Evolutionary conservation across 2,113 vertebrate genomes (phyloP).

Genomic region (Xiphorhynchus elegans): DNA sequence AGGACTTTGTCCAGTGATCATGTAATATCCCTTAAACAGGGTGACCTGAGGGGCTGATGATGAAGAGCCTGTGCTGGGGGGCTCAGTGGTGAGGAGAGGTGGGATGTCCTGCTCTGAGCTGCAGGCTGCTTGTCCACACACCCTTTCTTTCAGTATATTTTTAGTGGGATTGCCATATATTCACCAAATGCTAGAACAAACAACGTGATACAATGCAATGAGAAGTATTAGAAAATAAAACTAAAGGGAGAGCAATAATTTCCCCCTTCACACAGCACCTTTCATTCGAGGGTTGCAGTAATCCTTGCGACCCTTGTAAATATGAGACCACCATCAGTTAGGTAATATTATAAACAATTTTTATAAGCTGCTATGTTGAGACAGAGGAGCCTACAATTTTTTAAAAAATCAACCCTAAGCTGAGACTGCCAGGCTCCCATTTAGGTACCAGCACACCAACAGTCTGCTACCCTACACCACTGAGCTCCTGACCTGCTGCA

Average conservation of each 20-base stretch:
- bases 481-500: neutral
- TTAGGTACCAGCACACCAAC: neutral
- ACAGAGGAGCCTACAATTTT: neutral
- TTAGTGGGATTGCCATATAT: neutral
- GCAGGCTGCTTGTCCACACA: neutral
- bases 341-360: constrained; percentile 3
- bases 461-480: neutral
- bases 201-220: neutral
- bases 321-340: neutral
- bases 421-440: neutral
- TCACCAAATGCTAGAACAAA: neutral
- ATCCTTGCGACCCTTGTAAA: neutral
- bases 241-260: neutral
- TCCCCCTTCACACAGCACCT: neutral
- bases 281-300: neutral
- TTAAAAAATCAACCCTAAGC: neutral
- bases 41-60: neutral
- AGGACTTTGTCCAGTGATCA: neutral
- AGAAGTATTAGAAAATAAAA: constrained; percentile 17
- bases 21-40: neutral
- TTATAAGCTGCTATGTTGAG: constrained; percentile 19
- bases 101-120: neutral
- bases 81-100: neutral
- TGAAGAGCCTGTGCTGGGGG: neutral
- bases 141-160: neutral